Base-by-base conservation (phyloP, 1,140 invertebrate species). In the Pseudobourletiella spinata region DNA sequence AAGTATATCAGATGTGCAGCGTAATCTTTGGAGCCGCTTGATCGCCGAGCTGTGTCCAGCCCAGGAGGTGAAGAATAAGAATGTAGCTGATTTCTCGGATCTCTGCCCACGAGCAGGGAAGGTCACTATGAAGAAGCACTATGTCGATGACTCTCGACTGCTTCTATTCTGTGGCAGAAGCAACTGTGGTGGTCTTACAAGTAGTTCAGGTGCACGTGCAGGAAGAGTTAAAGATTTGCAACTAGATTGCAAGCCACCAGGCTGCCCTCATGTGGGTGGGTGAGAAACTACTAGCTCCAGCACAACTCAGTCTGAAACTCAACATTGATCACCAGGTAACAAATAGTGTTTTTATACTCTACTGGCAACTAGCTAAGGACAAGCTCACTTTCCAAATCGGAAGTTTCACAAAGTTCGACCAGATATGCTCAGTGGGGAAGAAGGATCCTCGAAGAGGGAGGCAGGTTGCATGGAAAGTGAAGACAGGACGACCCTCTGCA, bases 231-330 rank as follows among this genome's bases (percentile, higher is more conserved):
- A 3, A 46, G 20, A 63, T 63, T 46, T 18, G 25, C 2, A 63
- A 63, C 8, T 63, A 44, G 54, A 42, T 56, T 32, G 26, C 29
- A 18, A 58, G 44, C 24, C 39, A 8, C 18, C 15, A 16, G 29
- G 30, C 50, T 16, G 48, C 51, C 16, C 3, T 59, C 39, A 43
- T 44, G 16, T 6, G 22, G 8, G 26, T 72, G 32, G 66, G 59
- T 59, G 67, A 69, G 22, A 62, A 70, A 1, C 62, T 71, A 1
- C 65, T 65, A 3, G 42, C 67, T 14, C 56, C 56, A n/a, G 51
- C 61, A 14, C 63, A 64, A 3, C 48, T 59, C n/a, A 57, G 39
- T 16, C 24, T 71, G 1, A 42, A 29, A n/a, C 61, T 29, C 8
- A 28, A 51, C 2, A n/a, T n/a, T n/a, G 66, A 63, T 35, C 15